Evolutionary conservation across 2,797 vertebrate genomes (phyloP).

Genomic region (Microctenopoma stevenorrisi): DNA sequence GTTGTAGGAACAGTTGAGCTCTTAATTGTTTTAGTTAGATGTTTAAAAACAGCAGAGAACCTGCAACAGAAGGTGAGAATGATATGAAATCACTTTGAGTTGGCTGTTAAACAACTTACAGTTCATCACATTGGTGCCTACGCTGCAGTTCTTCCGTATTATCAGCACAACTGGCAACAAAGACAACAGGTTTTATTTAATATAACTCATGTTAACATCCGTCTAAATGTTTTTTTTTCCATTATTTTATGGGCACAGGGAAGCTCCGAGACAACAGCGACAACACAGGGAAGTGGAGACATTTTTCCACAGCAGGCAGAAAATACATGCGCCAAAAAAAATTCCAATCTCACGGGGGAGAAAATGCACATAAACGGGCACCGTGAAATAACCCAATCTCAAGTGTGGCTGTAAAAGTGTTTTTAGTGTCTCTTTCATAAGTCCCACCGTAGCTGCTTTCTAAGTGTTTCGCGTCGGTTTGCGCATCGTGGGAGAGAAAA

Average conservation of each 20-base stretch:
- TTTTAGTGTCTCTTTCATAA: not conserved
- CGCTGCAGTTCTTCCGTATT: too few species aligned
- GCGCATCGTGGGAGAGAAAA: not conserved
- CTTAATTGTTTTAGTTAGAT: conserved; percentile 19
- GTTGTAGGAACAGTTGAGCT: conserved; percentile 44
- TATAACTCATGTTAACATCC: not conserved
- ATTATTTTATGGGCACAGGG: not conserved
- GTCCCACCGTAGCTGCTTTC: not conserved
- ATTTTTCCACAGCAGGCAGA: conserved; percentile 61
- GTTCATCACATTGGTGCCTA: not conserved
- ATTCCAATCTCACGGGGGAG: conserved; percentile 77
- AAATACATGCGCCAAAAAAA: conserved; percentile 60
- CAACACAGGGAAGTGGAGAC: conserved; percentile 62
- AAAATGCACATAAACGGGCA: conserved; percentile 58
- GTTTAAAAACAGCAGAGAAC: conserved; percentile 47
- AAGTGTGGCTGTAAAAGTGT: not conserved
- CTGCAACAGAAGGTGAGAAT: conserved; percentile 40
- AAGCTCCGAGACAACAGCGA: conserved; percentile 63
- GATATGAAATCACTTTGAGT: conserved; percentile 12
- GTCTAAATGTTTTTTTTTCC: not conserved
- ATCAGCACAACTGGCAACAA: not conserved
- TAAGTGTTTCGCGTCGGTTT: conserved; percentile 5
- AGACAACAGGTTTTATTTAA: not conserved
- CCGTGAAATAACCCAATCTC: conserved; percentile 36
- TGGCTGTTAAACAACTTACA: not conserved